Base-by-base conservation (phyloP, 2,113 vertebrate species). In the Sardina pilchardus region DNA sequence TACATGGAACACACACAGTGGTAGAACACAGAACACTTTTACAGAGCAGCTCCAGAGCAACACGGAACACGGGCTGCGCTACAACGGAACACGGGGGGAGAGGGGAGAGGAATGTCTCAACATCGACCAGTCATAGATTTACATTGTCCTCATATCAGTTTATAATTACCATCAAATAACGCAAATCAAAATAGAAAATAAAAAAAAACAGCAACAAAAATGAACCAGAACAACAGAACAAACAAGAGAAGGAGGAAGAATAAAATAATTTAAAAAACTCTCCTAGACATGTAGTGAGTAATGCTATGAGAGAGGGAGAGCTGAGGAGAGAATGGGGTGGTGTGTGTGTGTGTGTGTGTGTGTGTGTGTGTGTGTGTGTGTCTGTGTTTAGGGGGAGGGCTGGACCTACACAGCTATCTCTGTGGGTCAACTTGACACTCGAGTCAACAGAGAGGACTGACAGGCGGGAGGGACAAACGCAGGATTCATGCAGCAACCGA, bases 241-340 rank as follows among this genome's bases (percentile, higher is more conserved):
- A 92, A 96, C 93, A 94, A 92, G 93, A 94, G 94, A 93, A 93
- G 94, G 93, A 93, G 94, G 96, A 96, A 96, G 96, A 96, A 96
- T 96, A 96, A 98, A 99, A 99, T 98, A 99, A 99, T 97, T 99
- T 99, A 99, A 96, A 99, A 96, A 96, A 92, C 95, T 93, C 94
- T 94, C 89, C 93, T 93, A 93, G 93, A 92, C 90, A 87, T 84
- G 90, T 90, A 84, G 82, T 87, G 90, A 92, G 90, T 93, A 3
- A 94, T 91, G 91, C 91, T 91, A 78, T 78, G 71, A 78, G 71
- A 75, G 88, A 82, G 84, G 67, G 89, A 90, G 90, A 92, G 90
- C 89, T 90, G 84, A 75, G 71, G 71, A 36, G 30, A 78, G 30
- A 12, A 36, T 34, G 30, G 59, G 59, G 3, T 63, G 24, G 16